Evolutionary conservation across 2,113 vertebrate genomes (phyloP).

Genomic region (Tetraodon nigroviridis): DNA sequence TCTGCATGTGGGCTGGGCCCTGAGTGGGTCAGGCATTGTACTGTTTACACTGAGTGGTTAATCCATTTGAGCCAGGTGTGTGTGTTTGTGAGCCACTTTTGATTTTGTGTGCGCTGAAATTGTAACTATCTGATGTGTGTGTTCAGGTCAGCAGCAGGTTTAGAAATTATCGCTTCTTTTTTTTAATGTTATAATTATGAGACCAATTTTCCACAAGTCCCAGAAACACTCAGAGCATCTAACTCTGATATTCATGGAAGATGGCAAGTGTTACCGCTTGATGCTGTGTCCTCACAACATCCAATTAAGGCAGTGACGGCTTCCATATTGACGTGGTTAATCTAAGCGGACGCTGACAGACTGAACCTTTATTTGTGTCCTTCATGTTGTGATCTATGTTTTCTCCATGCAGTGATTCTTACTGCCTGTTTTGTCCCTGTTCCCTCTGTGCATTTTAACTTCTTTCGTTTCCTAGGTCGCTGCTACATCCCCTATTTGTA

Average conservation of each 20-base stretch:
- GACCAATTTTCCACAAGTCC: neutral
- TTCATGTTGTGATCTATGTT: no score
- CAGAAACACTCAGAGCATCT: neutral
- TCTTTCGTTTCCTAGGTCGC: no score
- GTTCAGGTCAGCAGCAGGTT: neutral
- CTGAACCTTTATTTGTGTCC: no score
- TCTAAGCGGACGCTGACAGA: no score
- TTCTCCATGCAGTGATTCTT: no score
- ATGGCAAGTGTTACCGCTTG: neutral
- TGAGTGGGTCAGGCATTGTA: slow-evolving; percentile 38
- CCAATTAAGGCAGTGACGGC: neutral
- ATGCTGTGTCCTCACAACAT: neutral
- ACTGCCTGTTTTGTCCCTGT: no score
- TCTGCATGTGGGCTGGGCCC: slow-evolving; percentile 41
- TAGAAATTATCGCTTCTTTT: neutral
- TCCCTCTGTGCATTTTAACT: no score
- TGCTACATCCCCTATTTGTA: no score
- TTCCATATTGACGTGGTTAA: neutral
- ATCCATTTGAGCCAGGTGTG: slow-evolving; percentile 32
- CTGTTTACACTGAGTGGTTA: slow-evolving; percentile 49
- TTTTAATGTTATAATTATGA: neutral
- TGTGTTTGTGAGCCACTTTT: slow-evolving; percentile 2
- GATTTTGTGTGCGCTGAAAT: neutral
- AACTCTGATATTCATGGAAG: neutral
- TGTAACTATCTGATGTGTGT: neutral